Conservation (phyloP, 2,797 vertebrate genomes). For the Phrynocephalus forsythii region DNA sequence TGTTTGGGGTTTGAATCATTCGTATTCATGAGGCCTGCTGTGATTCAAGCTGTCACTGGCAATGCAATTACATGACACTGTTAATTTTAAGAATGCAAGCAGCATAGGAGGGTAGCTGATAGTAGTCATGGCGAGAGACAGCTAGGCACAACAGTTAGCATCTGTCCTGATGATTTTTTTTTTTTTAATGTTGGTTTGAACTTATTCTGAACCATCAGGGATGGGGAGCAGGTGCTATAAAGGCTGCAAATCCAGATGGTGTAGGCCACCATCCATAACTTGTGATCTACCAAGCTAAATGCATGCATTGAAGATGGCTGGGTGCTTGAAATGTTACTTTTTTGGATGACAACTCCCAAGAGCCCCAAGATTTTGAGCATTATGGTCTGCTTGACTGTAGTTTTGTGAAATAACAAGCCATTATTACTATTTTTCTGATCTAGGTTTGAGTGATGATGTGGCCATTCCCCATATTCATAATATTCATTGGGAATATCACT, state of each 20-base stretch:
- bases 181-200: constrained; percentile 3
- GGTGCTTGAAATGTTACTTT: background rate
- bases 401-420: no score
- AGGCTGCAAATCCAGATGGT: background rate
- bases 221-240: background rate
- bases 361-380: background rate
- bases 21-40: constrained; percentile 51
- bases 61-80: constrained; percentile 7
- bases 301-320: background rate
- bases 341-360: background rate
- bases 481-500: no score
- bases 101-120: background rate
- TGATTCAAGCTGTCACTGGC: constrained; percentile 29
- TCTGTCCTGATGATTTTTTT: background rate
- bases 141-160: constrained; percentile 7
- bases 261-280: background rate
- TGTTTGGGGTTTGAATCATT: constrained; percentile 53
- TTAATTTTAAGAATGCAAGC: constrained; percentile 28
- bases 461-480: no score
- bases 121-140: background rate
- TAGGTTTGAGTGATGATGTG: no score
- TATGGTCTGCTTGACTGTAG: no score
- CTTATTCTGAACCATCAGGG: background rate
- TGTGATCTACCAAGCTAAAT: background rate
- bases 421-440: no score